Base-by-base conservation (phyloP, 2,797 vertebrate genomes). In the Loriculus beryllinus region DNA sequence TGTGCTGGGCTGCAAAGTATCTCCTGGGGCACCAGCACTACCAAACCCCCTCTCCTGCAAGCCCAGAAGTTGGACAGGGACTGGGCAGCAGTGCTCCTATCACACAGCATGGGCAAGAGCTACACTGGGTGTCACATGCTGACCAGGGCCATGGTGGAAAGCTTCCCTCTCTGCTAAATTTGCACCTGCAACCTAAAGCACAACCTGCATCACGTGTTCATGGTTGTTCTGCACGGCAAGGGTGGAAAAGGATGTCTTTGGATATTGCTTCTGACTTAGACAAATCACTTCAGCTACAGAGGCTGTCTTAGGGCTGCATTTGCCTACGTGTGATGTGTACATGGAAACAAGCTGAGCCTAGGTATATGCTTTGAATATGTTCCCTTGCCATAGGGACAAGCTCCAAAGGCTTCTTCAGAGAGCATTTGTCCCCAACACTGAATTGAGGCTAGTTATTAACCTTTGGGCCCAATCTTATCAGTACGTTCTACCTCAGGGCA, bases 251-350 rank as follows among this genome's bases (percentile, higher is more conserved):
- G 45, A 76, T 65, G 49, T 39, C 56, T 84, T 54, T 54, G 52
- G 39, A 54, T 88, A 90, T 88, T 86, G 70, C 47, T 88, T 88
- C 70, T 84, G 92, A 90, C 80, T 86, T 52, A 82, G 82, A 93
- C 81, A 89, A 88, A 92, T 92, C 51, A 28, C 51, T 69, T 18
- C 82, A 76, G 49, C 59, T 82, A 49, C 72, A 83, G 35, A 69
- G 49, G 42, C 57, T 78, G 13, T 10, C 86, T 79, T 43, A 63
- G 67, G 59, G 43, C 45, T 59, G 70, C 31, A n/a, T 82, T 63
- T 86, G 54, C 56, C 43, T 40, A 9, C 0, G 0, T 64, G 48
- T 49, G 64, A 40, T 28, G 47, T 14, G 54, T 42, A 26, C 37
- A 7, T 37, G 42, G 65, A 43, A 92, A 69, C 35, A 84, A 86